These are phyloP conservation scores for Brachionus rubens DNA, from an alignment of 1,140 invertebrate species.

Conservation along the genomic window DNA sequence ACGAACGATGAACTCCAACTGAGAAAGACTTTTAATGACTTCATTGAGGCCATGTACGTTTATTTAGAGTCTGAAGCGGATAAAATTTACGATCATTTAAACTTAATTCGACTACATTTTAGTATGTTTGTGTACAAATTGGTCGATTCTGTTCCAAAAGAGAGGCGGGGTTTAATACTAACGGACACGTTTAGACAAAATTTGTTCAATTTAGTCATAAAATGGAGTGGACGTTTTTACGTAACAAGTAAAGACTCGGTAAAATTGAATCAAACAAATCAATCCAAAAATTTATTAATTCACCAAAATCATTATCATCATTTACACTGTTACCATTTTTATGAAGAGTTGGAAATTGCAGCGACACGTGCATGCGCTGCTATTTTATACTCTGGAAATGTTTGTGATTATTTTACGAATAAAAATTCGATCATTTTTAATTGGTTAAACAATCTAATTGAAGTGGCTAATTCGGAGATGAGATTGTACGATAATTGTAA, in stretches of 20 bases:
- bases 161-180: not conserved
- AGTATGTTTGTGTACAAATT: conserved; percentile 23
- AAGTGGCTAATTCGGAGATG: conserved; percentile 75
- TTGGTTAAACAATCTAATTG: conserved; percentile 85
- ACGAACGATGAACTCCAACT: conserved; percentile 20
- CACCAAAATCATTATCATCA: conserved; percentile 35
- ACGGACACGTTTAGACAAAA: not conserved
- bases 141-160: conserved; percentile 6
- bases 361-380: conserved; percentile 81
- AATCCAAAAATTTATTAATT: not conserved
- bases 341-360: conserved; percentile 67
- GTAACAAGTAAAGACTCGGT: conserved; percentile 53
- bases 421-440: conserved; percentile 83
- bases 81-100: conserved; percentile 8
- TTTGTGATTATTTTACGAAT: conserved; percentile 76
- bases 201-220: conserved; percentile 16
- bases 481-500: conserved; percentile 38
- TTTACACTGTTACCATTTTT: conserved; percentile 49
- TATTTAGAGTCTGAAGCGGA: conserved; percentile 38
- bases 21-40: conserved; percentile 24
- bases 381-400: conserved; percentile 86
- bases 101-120: conserved; percentile 34
- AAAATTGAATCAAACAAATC: not conserved
- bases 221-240: conserved; percentile 70
- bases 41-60: not conserved